These are phyloP conservation scores for Spilarctia lutea DNA, from an alignment of 2,888 invertebrate species.

Conservation along the genomic window DNA sequence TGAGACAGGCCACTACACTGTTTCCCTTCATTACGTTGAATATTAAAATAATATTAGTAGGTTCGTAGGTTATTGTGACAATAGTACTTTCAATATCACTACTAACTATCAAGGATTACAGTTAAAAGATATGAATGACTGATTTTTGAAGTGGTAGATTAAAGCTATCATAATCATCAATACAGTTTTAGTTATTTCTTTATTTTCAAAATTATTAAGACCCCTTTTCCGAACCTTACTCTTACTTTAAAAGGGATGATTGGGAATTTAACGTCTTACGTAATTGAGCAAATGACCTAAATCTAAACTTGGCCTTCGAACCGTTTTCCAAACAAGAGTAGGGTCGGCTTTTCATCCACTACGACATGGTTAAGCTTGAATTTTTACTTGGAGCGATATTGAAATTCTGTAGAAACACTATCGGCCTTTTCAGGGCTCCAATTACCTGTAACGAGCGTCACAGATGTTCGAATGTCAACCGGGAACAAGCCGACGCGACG, in stretches of 20 bases:
- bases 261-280: not conserved
- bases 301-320: not conserved
- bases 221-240: not conserved
- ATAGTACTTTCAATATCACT: not conserved
- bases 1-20: not conserved
- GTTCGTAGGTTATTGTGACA: not conserved
- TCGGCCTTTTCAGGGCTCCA: not conserved
- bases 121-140: not conserved
- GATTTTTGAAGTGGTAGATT: not conserved
- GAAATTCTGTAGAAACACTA: not conserved
- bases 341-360: not conserved
- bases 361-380: not conserved
- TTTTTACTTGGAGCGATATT: not conserved
- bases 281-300: not conserved
- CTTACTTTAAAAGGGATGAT: not conserved
- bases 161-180: not conserved
- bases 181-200: not conserved
- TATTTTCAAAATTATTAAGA: not conserved
- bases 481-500: not conserved
- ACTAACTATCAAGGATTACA: not conserved
- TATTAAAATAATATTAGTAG: not conserved
- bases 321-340: not conserved
- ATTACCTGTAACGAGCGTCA: not conserved
- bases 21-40: not conserved
- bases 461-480: not conserved